phyloP scores from a whole-genome alignment of 1,140 invertebrate species.

The Drosophila mayri region DNA sequence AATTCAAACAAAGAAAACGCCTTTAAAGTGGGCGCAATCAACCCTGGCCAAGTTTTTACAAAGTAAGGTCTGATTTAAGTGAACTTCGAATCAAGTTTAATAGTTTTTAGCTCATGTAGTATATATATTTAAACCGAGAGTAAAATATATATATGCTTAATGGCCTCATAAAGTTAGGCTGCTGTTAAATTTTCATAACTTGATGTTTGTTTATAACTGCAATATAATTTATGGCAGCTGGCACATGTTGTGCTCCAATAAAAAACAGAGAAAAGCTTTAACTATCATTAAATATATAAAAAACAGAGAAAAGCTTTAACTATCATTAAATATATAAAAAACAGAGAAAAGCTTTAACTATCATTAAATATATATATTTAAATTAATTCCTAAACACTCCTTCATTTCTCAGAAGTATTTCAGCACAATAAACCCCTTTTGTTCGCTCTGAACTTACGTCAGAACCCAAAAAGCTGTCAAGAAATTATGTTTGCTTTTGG shows the following conservation, averaged over 20 bases:
- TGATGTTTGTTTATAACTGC: constrained; percentile 3
- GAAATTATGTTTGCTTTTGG: constrained; percentile 1
- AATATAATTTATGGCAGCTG: neutral
- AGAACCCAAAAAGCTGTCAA: neutral
- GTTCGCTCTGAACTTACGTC: neutral
- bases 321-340: neutral
- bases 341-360: neutral
- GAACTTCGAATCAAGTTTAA: neutral
- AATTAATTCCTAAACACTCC: neutral
- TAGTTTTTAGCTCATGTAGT: neutral
- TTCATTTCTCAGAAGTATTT: neutral
- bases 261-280: neutral
- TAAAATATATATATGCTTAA: constrained; percentile 1
- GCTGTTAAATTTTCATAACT: constrained; percentile 2
- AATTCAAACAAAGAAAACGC: constrained; percentile 43
- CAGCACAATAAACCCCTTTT: neutral
- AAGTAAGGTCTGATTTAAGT: neutral
- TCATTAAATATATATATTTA: too few relatives aligned
- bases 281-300: neutral
- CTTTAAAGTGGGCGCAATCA: constrained; percentile 17
- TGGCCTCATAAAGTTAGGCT: neutral
- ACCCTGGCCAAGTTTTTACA: constrained; percentile 27
- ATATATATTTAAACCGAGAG: neutral
- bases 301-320: neutral
- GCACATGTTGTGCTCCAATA: neutral